Base-by-base conservation (phyloP, 2,797 vertebrate genomes). In the Philypnodon macrostomus region DNA sequence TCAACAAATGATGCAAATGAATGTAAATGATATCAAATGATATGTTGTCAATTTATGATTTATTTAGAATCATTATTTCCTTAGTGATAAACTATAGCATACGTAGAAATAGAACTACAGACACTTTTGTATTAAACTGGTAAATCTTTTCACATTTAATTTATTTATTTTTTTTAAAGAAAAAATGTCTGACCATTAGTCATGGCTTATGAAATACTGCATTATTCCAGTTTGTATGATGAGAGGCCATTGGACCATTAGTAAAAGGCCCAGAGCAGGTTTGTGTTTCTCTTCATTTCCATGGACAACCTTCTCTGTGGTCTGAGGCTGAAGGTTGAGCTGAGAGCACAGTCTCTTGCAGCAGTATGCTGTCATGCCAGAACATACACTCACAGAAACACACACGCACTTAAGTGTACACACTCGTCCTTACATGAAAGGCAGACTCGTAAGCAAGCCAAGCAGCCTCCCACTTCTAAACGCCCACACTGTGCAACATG, bases 401-500 rank as follows among this genome's bases (percentile, higher is more conserved):
- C 67, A 79, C 63, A 37, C 50, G 58, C 70, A 65, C 63, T 58
- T 70, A 55, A 23, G 46, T 47, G 1, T 44, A 40, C 39, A 70
- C 68, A 59, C 48, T 65, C 35, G 21, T 70, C 53, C 57, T 65
- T 47, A 58, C 64, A 80, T 49, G 46, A 45, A n/a, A 70, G 53
- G 60, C 70, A 67, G 45, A 70, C 65, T 73, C 65, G 68, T 39
- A 65, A 54, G 53, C 44, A 18, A n/a, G 73, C 75, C 73, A 64
- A 75, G 61, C 37, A 38, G 55, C 70, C n/a, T 75, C 75, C 75
- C 69, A 79, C 75, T 77, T 75, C 67, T 73, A 18, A 67, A 83
- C 77, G 51, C 82, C 85, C 77, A 86, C 84, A 69, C 70, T 36
- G 65, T 54, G 67, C 73, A 77, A 81, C 75, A 81, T 81, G 80